Conservation (phyloP, 2,113 vertebrate species). For the Sialia sialis region DNA sequence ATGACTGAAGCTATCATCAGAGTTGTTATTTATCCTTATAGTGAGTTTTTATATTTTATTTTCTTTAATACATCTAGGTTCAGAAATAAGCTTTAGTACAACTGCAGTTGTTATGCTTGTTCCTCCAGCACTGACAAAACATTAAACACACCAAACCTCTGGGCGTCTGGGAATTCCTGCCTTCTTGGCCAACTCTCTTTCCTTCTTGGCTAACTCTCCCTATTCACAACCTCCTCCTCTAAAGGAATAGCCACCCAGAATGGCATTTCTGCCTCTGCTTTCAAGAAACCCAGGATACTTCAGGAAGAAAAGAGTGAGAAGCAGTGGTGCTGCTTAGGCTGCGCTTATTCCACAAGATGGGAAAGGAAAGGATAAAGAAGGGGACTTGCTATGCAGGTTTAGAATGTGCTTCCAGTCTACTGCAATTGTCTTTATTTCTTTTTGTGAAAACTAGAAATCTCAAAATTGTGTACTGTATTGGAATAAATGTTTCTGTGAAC, state of each 20-base stretch:
- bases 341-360: not conserved
- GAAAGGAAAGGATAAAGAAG: not conserved
- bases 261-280: constrained; percentile 42
- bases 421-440: not conserved
- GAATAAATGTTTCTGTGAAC: not conserved
- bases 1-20: not conserved
- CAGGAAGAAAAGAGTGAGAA: not conserved
- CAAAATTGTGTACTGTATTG: not conserved
- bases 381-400: not conserved
- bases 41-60: not conserved
- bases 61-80: not conserved
- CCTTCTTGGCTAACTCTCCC: constrained; percentile 10
- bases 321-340: not conserved
- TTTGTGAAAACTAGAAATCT: not conserved
- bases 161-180: constrained; percentile 5
- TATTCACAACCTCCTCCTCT: constrained; percentile 15
- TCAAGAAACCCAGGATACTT: constrained; percentile 38
- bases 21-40: not conserved
- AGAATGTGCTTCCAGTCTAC: not conserved
- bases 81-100: not conserved
- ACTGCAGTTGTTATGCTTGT: not conserved
- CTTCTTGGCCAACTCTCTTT: constrained; percentile 3
- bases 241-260: constrained; percentile 8
- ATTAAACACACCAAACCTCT: not conserved
- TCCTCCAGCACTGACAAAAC: not conserved